These are phyloP conservation scores for Allophyes oxyacanthae DNA, from an alignment of 2,888 invertebrate genomes.

Conservation along the genomic window DNA sequence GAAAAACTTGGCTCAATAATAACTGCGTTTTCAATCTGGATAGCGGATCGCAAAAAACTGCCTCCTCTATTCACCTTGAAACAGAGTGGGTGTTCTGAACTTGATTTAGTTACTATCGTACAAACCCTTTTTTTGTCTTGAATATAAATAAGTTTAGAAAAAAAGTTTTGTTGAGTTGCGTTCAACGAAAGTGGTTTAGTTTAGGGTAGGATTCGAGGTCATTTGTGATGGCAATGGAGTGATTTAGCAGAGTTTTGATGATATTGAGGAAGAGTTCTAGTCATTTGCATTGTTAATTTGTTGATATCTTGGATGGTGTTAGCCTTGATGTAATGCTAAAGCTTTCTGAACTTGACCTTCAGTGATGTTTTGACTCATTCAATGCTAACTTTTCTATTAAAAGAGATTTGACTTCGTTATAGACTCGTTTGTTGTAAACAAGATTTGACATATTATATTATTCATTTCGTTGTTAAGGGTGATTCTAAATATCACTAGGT, in stretches of 20 bases:
- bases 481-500: neutral
- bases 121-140: conserved; percentile 87
- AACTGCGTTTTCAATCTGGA: conserved; percentile 66
- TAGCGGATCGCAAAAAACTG: conserved; percentile 72
- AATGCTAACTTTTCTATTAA: conserved; percentile 39
- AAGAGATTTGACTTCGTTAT: conserved; percentile 35
- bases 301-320: conserved; percentile 24
- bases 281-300: conserved; percentile 33
- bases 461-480: too few relatives aligned
- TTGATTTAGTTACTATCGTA: conserved; percentile 87
- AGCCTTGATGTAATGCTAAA: conserved; percentile 18
- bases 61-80: conserved; percentile 83
- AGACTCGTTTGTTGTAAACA: neutral
- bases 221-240: conserved; percentile 8
- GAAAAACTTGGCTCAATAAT: conserved; percentile 64
- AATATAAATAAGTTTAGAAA: conserved; percentile 85
- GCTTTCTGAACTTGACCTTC: conserved; percentile 47
- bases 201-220: conserved; percentile 29
- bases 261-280: conserved; percentile 29
- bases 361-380: conserved; percentile 27
- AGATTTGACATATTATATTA: too few relatives aligned
- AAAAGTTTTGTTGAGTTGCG: conserved; percentile 59
- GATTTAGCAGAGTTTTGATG: conserved; percentile 30
- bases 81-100: conserved; percentile 82
- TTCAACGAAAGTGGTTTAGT: conserved; percentile 48